phyloP scores from a whole-genome alignment of 2,113 vertebrate genomes.

The Amblyopsis rosae region DNA sequence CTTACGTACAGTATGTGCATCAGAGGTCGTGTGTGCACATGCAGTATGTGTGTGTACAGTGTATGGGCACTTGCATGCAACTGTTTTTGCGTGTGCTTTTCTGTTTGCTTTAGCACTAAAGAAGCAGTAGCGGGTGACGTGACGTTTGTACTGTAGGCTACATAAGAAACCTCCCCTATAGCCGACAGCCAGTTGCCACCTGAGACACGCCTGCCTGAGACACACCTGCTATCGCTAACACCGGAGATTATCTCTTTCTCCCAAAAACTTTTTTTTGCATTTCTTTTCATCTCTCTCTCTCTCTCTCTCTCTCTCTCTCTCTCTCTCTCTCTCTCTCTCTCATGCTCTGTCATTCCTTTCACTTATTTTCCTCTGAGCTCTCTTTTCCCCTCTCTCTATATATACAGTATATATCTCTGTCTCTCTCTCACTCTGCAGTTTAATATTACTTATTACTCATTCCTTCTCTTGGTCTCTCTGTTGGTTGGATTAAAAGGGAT shows the following conservation, averaged over 20 bases:
- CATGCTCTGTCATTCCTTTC: not conserved
- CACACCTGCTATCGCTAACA: not conserved
- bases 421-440: slow-evolving; percentile 29
- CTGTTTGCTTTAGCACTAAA: not conserved
- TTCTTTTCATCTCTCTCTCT: not conserved
- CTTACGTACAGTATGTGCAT: not conserved
- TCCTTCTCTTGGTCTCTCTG: slow-evolving; percentile 18
- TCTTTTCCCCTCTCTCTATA: not conserved
- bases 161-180: slow-evolving; percentile 22
- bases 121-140: slow-evolving; percentile 12
- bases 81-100: slow-evolving; percentile 1
- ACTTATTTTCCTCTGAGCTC: not conserved
- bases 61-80: not conserved
- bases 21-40: not conserved
- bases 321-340: not conserved
- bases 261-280: not conserved
- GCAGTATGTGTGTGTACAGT: slow-evolving; percentile 14
- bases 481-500: slow-evolving; percentile 25
- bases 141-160: not conserved
- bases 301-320: not conserved
- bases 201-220: not conserved
- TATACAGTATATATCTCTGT: not conserved
- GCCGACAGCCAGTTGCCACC: slow-evolving; percentile 20
- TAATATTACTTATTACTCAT: slow-evolving; percentile 54
- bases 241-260: not conserved